Evolutionary conservation across 2,888 invertebrate species (phyloP), one percentile per base, ranked within the genome.

Genomic region (Pseudoips prasinana): DNA sequence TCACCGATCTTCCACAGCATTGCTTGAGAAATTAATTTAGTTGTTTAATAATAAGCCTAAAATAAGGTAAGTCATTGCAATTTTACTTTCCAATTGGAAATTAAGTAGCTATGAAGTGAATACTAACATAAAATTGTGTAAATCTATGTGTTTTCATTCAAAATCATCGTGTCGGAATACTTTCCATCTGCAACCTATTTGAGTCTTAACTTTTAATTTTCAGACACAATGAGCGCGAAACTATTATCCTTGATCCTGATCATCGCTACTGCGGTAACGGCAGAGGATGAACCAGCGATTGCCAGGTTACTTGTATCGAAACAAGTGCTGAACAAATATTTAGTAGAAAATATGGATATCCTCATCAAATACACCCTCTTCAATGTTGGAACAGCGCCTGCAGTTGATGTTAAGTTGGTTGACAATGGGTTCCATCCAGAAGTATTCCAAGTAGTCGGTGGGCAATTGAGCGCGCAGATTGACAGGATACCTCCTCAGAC

Each of bases 281-380:
- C 91, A 25, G 91, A 92, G 40, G 93, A 93, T 47, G 95, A 95
- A 60, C 93, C 94, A 24, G 90, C 92, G 26, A 91, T 92, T 32
- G 98, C 98, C 9, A 92, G 94, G 61, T 89, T 99, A 28, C 87
- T 99, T 44, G 94, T 97, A 10, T 96, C 96, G 6, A 99, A 99
- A 86, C 96, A 96, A 84, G 94, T 99, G 64, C 91, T 98, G 41
- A 99, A 99, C 76, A 96, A 96, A 85, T 98, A 97, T 73, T 90
- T 99, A 45, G 98, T 99, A 1, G 98, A 99, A 90, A 95, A 95
- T 68, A 96, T 97, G 93, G 99, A 99, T 77, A 93, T 99, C 60
- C 92, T 98, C 45, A 94, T 99, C 23, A 96, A 98, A 87, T 99
- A 99, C 77, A 96, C 95, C 7, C 90, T 99, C 37, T 97, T 93